Base-by-base conservation (phyloP, 2,113 vertebrate genomes). In the Pelodiscus sinensis region DNA sequence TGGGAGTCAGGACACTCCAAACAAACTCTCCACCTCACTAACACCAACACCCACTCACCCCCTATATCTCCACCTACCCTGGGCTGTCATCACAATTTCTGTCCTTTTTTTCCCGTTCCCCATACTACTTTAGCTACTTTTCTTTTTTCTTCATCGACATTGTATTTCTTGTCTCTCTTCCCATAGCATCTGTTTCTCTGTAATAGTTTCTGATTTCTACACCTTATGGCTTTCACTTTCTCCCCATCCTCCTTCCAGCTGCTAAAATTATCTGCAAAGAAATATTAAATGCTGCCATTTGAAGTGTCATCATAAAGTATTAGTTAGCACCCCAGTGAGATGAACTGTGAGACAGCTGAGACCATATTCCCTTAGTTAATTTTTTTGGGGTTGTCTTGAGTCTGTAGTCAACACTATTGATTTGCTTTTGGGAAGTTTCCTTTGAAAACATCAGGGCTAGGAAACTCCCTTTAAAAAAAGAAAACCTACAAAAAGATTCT, bases 291-390 rank as follows among this genome's bases (percentile, higher is more conserved):
- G 24, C 73, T 77, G 22, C 50, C 24, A 50, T 77, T 50, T 77
- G 38, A 77, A 25, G 38, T 77, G 38, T 13, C 5, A 27, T 77
- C 68, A 27, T 31, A n/a, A 68, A 31, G 8, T 15, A 16, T 71
- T 71, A 71, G 9, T 78, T 87, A 87, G 44, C 82, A 91, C 27
- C 58, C 78, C 82, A 8, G 85, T 93, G 86, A 85, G 82, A 88
- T 80, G 93, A 86, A 83, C 78, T 91, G 89, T 88, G 87, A 82
- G 62, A 88, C 52, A 73, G 73, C 86, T 79, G 71, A 93, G 15
- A n/a, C 29, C n/a, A 35, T 7, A 71, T 18, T 71, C 51, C 82
- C 78, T 38, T 62, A 88, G 73, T 79, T 3, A 1, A 86, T 50
- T 8, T 79, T 92, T 77, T 87, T 83, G 62, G 50, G 87, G 80